These are phyloP conservation scores for Apamea crenata DNA, from an alignment of 2,888 invertebrate genomes.

Conservation along the genomic window DNA sequence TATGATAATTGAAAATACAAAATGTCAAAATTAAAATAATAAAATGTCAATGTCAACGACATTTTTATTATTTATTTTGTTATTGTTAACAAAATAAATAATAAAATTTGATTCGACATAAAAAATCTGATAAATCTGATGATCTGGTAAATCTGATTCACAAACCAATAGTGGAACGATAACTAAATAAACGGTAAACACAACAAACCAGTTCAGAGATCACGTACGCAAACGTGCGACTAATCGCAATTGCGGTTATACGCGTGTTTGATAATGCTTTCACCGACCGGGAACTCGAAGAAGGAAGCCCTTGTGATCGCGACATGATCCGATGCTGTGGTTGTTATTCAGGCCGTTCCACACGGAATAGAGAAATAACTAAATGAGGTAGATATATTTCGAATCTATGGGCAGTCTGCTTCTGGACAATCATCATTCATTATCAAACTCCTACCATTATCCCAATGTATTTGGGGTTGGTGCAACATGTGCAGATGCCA, in stretches of 20 bases:
- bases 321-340: slow-evolving; percentile 46
- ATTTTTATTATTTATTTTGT: too few relatives aligned
- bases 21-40: not conserved
- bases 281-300: slow-evolving; percentile 45
- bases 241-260: slow-evolving; percentile 50
- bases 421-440: not conserved
- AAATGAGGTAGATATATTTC: not conserved
- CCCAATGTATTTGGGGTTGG: too few relatives aligned
- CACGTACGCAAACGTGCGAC: slow-evolving; percentile 36
- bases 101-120: too few relatives aligned
- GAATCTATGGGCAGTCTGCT: not conserved
- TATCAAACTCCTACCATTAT: too few relatives aligned
- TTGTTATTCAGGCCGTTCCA: slow-evolving; percentile 27
- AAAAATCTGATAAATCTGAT: too few relatives aligned
- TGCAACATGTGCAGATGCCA: too few relatives aligned
- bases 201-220: not conserved
- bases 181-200: slow-evolving; percentile 15
- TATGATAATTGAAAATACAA: not conserved
- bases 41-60: not conserved
- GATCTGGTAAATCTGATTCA: not conserved
- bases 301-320: slow-evolving; percentile 49
- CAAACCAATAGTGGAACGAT: not conserved
- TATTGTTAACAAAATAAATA: too few relatives aligned
- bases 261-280: slow-evolving; percentile 52
- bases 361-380: not conserved